Base-by-base conservation (phyloP, 35 echinoderm and acorn worm species). In the Ophiothrix spiculata region DNA sequence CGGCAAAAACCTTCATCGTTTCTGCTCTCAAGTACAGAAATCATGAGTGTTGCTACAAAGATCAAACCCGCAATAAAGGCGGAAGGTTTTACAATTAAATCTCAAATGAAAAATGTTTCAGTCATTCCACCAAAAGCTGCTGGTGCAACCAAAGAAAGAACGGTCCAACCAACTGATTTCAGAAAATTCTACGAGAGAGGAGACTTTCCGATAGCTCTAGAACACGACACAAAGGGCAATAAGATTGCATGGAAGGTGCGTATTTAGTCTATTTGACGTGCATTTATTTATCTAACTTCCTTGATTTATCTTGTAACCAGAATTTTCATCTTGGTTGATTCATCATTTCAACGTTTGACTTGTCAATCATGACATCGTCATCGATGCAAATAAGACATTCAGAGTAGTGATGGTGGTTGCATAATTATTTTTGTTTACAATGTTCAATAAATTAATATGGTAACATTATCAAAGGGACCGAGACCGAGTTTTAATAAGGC, bases 221-320 rank as follows among this genome's bases (percentile, higher is more conserved):
- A 99, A 38, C 96, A 99, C 41, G 96, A 99, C 84, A 99, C 96
- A 75, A 99, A 99, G 74, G 96, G 96, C 35, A 99, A 99, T 80
- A 99, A 94, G 86, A 99, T 99, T 56, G 96, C 96, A 36, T 99
- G 96, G 96, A 99, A 99, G 90, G 96, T 99, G 75, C 75, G 80
- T 32, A 76, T 41, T 40, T 40, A 39, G 3, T 63, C 37, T 56
- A 31, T 79, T 6, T 69, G 21, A 6, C 1, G n/a, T 11, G 32
- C 12, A 25, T 69, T 64, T 64, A n/a, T n/a, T n/a, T n/a, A n/a
- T n/a, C n/a, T n/a, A n/a, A n/a, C n/a, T n/a, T n/a, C n/a, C n/a
- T n/a, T n/a, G n/a, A 64, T 0, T 64, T 69, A 63, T n/a, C 15
- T n/a, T 17, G 56, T 17, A n/a, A 63, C 56, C 28, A 63, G 28